Evolutionary conservation across 2,797 vertebrate species (phyloP), one percentile per base, ranked within the genome.

Genomic region (Myotis pilosus): DNA sequence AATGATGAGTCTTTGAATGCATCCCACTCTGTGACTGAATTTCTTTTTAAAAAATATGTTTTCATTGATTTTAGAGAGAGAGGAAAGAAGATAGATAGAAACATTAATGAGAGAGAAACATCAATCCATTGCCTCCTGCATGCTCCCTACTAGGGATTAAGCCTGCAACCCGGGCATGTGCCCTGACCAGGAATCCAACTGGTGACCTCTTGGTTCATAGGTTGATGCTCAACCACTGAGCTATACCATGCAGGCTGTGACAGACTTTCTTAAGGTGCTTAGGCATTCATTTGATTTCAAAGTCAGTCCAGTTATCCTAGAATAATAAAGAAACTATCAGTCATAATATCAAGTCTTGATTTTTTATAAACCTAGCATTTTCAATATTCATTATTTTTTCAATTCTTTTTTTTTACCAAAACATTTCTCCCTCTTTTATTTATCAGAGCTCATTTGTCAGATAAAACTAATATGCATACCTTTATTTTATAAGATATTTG

Each of bases 231-330:
- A 62, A 7, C 60, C 60, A 62, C 28, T 62, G 60, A 62, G 60
- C 60, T 30, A 62, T 30, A 62, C 12, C 28, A 62, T 28, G 13
- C 60, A 62, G 60, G 28, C 6, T 36, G 0, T 75, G 30, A 55
- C 17, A 87, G 20, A 89, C 78, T 86, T 83, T 71, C 6, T 28
- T 60, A 16, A 68, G 8, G 5, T 88, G 2, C 74, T 84, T 83
- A 74, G n/a, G 2, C 19, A 93, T 13, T 91, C 8, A 87, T 75
- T 79, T 69, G 1, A 66, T 55, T 92, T 95, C 69, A 94, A 94
- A 92, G 49, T 55, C 28, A 33, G 28, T 28, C 33, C 47, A 89
- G 62, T 68, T 93, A 84, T 85, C 8, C 16, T 53, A 81, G 5
- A 86, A 87, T 83, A 85, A 38, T 80, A 53, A 66, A 57, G 11